Percentiles rank a stretch among this genome's conserved stretches.
Conservation (phyloP, 2,113 vertebrate species). For the Haemorhous mexicanus region DNA sequence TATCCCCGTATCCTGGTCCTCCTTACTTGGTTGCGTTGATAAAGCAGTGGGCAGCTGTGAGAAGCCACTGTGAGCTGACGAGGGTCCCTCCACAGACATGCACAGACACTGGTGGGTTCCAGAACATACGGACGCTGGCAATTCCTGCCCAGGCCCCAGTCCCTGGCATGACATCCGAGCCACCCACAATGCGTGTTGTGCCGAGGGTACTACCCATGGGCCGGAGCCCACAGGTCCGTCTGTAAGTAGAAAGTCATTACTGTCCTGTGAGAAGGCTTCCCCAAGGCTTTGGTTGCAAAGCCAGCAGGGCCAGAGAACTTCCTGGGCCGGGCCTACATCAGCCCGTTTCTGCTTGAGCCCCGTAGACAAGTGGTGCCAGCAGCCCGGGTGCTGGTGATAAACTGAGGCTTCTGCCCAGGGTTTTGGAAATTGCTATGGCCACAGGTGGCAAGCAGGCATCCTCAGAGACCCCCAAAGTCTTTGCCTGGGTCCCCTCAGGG, state of each 20-base stretch:
- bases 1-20: accelerated
- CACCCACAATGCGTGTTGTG: neutral
- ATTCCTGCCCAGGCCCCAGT: neutral
- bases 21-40: neutral
- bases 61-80: neutral
- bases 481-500: neutral
- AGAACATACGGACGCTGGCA: neutral
- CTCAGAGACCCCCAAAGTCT: neutral
- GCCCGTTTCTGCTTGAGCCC: neutral
- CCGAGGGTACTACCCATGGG: accelerated
- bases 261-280: neutral
- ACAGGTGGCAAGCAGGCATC: accelerated
- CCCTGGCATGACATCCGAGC: neutral
- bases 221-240: neutral
- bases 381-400: neutral
- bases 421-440: neutral
- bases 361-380: neutral
- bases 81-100: conserved; percentile 11
- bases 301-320: neutral
- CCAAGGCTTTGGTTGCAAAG: neutral
- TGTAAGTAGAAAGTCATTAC: neutral
- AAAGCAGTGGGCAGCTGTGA: conserved; percentile 47
- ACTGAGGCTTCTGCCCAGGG: neutral
- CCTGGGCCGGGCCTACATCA: accelerated
- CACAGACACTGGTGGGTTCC: accelerated